Evolutionary conservation across 2,888 invertebrate genomes (phyloP), one percentile per base, ranked within the genome.

Genomic region (Drosophila affinis): DNA sequence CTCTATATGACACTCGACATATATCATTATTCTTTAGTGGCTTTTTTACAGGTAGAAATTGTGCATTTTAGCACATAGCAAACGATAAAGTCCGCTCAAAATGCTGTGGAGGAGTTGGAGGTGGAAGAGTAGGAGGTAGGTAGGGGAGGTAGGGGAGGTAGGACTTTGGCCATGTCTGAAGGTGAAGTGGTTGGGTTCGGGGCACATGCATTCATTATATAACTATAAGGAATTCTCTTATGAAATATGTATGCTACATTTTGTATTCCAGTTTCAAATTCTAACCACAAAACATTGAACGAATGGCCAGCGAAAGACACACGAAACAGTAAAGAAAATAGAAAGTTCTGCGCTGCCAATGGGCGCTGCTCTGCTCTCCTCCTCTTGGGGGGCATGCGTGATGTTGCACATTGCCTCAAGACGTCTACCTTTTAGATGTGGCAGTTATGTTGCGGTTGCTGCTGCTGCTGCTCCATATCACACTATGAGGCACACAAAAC

Each of bases 251-350:
- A 46, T 55, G n/a, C 17, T 18, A 17, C n/a, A 57, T 57, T 18
- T 47, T 70, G 45, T 52, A 60, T 53, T 71, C 54, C 48, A 44
- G 9, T 10, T 49, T 61, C 39, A 48, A 52, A 58, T 71, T 72
- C 75, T 61, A 65, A 70, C 64, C 64, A 79, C 73, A 68, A 57
- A 46, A 12, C 9, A 51, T 69, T 24, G 65, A 57, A 29, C 14
- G 56, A 34, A 59, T 48, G 53, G 59, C 49, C 62, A 76, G 65
- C 61, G 59, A 75, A 63, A 51, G 46, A 47, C 54, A 17, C 78
- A 78, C 77, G 75, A 83, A 88, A 77, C 78, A 77, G 78, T 82
- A 87, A 90, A 88, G 88, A 91, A 90, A 90, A 91, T 90, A 90
- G 89, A 90, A 90, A 91, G 90, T 91, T 90, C 90, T 90, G 79